Conservation (phyloP, 2,113 vertebrate species). For the Pomatostomus ruficeps region DNA sequence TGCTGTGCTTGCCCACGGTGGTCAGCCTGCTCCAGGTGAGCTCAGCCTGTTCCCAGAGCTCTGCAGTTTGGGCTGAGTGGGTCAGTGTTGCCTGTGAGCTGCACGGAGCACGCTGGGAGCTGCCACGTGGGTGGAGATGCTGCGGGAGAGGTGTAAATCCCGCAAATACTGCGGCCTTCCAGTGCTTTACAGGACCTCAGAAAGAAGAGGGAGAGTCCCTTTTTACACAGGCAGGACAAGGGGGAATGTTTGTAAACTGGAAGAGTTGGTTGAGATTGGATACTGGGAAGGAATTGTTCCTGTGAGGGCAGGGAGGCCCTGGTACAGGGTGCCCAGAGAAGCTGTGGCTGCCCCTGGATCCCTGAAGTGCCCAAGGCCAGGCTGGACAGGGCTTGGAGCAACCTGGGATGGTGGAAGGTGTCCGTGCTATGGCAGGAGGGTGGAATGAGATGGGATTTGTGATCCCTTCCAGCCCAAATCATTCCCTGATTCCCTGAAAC, state of each 20-base stretch:
- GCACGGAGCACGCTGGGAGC: not conserved
- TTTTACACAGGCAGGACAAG: not conserved
- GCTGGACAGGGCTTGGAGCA: accelerated
- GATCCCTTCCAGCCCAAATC: not conserved
- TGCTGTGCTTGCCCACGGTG: accelerated
- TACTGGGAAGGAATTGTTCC: not conserved
- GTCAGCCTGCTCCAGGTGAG: not conserved
- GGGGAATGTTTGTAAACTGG: not conserved
- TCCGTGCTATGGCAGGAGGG: not conserved
- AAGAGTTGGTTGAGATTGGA: not conserved
- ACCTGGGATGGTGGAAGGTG: accelerated
- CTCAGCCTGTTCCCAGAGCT: not conserved
- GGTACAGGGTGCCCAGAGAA: not conserved
- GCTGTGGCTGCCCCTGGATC: not conserved
- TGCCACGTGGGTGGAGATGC: not conserved
- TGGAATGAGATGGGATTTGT: not conserved
- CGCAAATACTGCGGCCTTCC: not conserved
- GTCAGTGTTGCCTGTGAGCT: not conserved
- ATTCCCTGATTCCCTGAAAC: not conserved
- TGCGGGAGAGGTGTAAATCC: not conserved
- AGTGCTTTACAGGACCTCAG: not conserved
- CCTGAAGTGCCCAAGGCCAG: not conserved
- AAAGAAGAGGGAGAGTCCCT: not conserved
- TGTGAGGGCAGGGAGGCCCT: accelerated
- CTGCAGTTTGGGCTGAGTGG: accelerated